Conservation (phyloP, 2,113 vertebrate genomes). For the Psilopsiagon aymara region DNA sequence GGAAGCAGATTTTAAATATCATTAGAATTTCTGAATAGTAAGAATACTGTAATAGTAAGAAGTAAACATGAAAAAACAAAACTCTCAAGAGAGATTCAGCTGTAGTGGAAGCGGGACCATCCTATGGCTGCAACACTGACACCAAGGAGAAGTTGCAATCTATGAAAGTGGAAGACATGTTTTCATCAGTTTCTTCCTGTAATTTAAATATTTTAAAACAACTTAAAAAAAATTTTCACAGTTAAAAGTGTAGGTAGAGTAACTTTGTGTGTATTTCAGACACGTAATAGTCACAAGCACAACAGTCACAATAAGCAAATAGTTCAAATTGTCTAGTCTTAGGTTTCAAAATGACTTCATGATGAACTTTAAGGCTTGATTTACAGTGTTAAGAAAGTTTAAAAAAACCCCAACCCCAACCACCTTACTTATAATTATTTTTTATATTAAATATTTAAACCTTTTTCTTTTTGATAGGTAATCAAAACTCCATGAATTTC, state of each 20-base stretch:
- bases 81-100: background rate
- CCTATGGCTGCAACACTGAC: background rate
- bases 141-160: background rate
- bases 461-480: background rate
- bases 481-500: background rate
- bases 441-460: background rate
- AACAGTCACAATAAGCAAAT: background rate
- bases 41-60: background rate
- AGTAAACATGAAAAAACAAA: background rate
- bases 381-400: background rate
- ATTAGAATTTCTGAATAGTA: background rate
- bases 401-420: background rate
- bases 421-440: background rate
- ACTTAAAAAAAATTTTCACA: background rate
- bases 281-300: background rate
- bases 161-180: background rate
- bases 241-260: background rate
- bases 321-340: background rate
- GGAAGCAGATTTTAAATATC: background rate
- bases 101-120: background rate
- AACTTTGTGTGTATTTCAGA: background rate
- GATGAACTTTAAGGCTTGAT: background rate
- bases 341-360: background rate
- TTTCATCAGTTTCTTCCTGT: background rate
- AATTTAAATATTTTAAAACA: background rate